phyloP scores from a whole-genome alignment of 2,797 vertebrate species.

The Diplodus sargus region DNA sequence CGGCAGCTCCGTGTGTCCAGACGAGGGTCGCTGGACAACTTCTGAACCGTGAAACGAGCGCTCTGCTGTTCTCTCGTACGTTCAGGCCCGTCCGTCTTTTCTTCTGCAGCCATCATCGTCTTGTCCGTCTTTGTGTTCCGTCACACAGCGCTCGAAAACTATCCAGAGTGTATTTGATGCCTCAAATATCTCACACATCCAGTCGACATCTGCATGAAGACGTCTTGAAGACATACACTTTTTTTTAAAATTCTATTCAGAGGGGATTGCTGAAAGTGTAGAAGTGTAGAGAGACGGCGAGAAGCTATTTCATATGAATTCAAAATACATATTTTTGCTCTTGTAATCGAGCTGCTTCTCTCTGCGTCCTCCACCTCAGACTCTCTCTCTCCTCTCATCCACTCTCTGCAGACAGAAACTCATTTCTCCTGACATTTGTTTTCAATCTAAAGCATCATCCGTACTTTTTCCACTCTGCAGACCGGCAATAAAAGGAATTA shows the following conservation, averaged over 20 bases:
- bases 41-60: conserved; percentile 54
- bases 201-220: neutral
- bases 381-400: conserved; percentile 14
- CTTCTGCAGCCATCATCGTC: neutral
- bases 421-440: conserved; percentile 85
- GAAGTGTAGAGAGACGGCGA: too few relatives aligned
- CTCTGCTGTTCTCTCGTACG: neutral
- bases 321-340: neutral
- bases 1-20: conserved; percentile 32
- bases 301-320: neutral
- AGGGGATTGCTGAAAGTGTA: too few relatives aligned
- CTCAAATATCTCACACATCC: neutral
- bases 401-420: conserved; percentile 53
- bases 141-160: neutral
- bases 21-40: conserved; percentile 37
- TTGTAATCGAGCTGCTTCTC: neutral
- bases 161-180: neutral
- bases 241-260: too few relatives aligned
- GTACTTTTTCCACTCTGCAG: conserved; percentile 79
- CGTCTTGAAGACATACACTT: too few relatives aligned
- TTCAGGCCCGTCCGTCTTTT: neutral
- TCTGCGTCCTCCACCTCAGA: neutral
- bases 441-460: conserved; percentile 83
- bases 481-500: conserved; percentile 82
- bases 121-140: neutral